Evolutionary conservation across 2,888 invertebrate species (phyloP), one percentile per base, ranked within the genome.

Genomic region (Yponomeuta plumbellus): DNA sequence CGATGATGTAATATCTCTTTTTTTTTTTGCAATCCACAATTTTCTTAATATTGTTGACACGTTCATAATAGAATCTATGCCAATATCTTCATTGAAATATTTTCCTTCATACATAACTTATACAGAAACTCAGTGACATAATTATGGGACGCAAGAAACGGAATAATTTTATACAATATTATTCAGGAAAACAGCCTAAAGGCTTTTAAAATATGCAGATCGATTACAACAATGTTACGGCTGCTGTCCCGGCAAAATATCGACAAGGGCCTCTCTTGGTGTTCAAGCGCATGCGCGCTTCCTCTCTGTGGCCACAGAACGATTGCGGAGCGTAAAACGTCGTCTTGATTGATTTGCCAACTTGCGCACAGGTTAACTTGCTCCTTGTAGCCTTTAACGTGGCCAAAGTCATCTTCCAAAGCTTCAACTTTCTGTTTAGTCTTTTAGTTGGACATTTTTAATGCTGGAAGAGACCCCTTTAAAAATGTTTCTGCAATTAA

Each of bases 281-380:
- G 67, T 66, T n/a, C n/a, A 67, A 70, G 77, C 88, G 89, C 89
- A 83, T 85, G 89, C 89, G 89, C 80, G 76, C 63, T 74, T 68
- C 67, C 1, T 57, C 67, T 68, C 68, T 52, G 44, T 17, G 44
- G 44, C 73, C 73, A 71, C 72, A 73, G 66, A 78, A 78, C 79
- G 78, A 82, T 80, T 79, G 83, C 86, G 80, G 81, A 59, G 83
- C 84, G 82, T 81, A 80, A 83, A 80, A 81, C 78, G 78, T 79
- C 77, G 80, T 81, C 86, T 85, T 88, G 89, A 89, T 88, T 89
- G 89, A 88, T 89, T 89, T 88, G 84, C 81, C 79, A 84, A 88
- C 82, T 88, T 86, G 83, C 80, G 86, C 88, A 84, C 86, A 88
- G 88, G 87, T 85, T 85, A 85, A 79, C 76, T 77, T 75, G 72